Evolutionary conservation across 1,140 invertebrate species (phyloP), one percentile per base, ranked within the genome.

Genomic region (Drosophila nebulosa): DNA sequence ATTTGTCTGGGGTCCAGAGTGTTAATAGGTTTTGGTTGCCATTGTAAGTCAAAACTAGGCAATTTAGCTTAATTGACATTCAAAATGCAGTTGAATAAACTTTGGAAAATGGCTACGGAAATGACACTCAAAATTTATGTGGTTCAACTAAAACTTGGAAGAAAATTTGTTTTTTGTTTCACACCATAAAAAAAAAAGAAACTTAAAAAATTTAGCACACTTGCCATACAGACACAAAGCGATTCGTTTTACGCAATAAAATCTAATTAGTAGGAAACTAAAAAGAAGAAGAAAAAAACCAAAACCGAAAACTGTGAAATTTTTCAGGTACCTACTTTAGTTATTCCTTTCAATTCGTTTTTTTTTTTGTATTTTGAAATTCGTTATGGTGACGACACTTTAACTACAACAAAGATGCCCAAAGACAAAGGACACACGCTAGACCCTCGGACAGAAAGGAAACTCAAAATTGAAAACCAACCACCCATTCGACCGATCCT

Each of bases 61-160:
- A 69, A 86, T 86, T 86, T 88, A 78, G 62, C 64, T 73, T 86
- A 86, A 86, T 86, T 88, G 81, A 88, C 83, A 86, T 86, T 86
- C 83, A 86, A 58, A 86, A 86, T 86, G 83, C 83, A 88, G 83
- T 88, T 86, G 78, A 86, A 85, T 78, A 71, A 88, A 81, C 67
- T 81, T 53, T 53, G 68, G 9, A 46, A 46, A 21, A 46, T 9
- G 3, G 16, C 39, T 10, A 46, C 39, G 39, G 39, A 46, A 46
- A 46, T 46, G 39, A 21, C 39, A 46, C 16, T n/a, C 21, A 16
- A 46, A 10, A 46, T 46, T 46, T 46, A 46, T 46, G 39, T 21
- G 16, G 16, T 21, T 46, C 4, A 12, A 3, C 1, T 4, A 36
- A 36, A 36, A n/a, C 7, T 9, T 9, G 10, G 3, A 18, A 16